phyloP scores from a whole-genome alignment of 1,140 invertebrate genomes.

The Xylocopa sonorina region DNA sequence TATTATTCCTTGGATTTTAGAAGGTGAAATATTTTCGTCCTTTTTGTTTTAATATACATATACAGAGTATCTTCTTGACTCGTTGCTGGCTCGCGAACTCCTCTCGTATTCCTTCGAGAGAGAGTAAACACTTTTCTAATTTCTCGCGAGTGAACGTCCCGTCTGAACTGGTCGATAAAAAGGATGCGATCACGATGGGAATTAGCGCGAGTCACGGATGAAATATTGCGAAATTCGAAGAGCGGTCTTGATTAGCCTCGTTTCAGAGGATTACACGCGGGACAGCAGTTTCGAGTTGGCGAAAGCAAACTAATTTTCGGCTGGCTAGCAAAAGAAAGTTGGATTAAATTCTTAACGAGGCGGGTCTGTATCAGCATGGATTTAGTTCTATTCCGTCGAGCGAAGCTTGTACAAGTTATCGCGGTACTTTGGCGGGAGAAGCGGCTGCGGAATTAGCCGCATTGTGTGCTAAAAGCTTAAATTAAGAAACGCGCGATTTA shows the following conservation, averaged over 20 bases:
- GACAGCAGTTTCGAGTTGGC: constrained; percentile 4
- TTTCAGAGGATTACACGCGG: background rate
- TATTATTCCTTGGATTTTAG: too few relatives aligned
- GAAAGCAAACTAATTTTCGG: constrained; percentile 8
- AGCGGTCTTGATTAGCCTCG: constrained; percentile 25
- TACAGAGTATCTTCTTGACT: too few relatives aligned
- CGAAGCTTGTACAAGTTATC: background rate
- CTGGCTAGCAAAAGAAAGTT: background rate
- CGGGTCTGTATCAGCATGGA: background rate
- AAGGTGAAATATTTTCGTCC: too few relatives aligned
- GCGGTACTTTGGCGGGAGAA: constrained; percentile 6
- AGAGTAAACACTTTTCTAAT: too few relatives aligned
- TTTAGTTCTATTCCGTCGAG: background rate
- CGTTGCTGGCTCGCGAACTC: too few relatives aligned
- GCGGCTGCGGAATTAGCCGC: background rate
- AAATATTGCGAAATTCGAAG: constrained; percentile 14
- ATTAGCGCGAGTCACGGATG: background rate
- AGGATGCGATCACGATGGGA: background rate
- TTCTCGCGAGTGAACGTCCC: too few relatives aligned
- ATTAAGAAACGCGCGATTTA: constrained; percentile 1
- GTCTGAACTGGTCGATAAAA: too few relatives aligned
- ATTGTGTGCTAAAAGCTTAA: background rate
- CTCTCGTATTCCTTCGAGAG: too few relatives aligned
- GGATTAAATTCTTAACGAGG: constrained; percentile 22
- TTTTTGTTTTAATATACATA: too few relatives aligned